Percentiles rank a stretch among this genome's conserved stretches.
Conservation (phyloP, 1,140 invertebrate species). For the Acromyrmex heyeri region DNA sequence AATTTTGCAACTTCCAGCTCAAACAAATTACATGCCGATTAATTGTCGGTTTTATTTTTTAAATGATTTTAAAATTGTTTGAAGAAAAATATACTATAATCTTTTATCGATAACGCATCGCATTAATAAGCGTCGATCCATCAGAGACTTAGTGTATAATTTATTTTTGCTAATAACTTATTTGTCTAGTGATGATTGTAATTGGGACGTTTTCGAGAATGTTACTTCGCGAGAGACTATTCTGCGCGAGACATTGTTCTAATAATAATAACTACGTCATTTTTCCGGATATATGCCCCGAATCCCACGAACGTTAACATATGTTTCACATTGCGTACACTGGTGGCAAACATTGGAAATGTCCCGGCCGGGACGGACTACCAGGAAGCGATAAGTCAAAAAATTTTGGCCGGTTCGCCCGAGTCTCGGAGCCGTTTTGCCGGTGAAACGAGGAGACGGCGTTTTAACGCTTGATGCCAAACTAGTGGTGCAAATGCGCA, state of each 20-base stretch:
- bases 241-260: constrained; percentile 21
- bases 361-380: constrained; percentile 12
- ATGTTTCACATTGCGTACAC: constrained; percentile 21
- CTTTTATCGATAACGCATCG: neutral
- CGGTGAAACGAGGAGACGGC: constrained; percentile 37
- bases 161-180: constrained; percentile 6
- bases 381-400: constrained; percentile 45
- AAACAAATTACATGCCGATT: too few relatives aligned
- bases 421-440: constrained; percentile 27
- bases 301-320: constrained; percentile 20
- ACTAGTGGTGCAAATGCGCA: constrained; percentile 3
- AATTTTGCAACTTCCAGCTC: too few relatives aligned
- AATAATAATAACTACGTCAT: constrained; percentile 55
- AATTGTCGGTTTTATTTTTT: too few relatives aligned
- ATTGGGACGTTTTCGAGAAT: constrained; percentile 16
- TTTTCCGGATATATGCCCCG: constrained; percentile 37
- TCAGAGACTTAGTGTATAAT: neutral
- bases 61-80: neutral
- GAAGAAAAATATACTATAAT: neutral
- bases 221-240: neutral
- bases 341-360: constrained; percentile 18
- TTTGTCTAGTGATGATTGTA: neutral
- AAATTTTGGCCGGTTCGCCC: constrained; percentile 38
- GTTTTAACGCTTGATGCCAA: constrained; percentile 48
- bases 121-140: neutral